These are phyloP conservation scores for Halesus radiatus DNA, from an alignment of 1,140 invertebrate genomes.

Conservation along the genomic window DNA sequence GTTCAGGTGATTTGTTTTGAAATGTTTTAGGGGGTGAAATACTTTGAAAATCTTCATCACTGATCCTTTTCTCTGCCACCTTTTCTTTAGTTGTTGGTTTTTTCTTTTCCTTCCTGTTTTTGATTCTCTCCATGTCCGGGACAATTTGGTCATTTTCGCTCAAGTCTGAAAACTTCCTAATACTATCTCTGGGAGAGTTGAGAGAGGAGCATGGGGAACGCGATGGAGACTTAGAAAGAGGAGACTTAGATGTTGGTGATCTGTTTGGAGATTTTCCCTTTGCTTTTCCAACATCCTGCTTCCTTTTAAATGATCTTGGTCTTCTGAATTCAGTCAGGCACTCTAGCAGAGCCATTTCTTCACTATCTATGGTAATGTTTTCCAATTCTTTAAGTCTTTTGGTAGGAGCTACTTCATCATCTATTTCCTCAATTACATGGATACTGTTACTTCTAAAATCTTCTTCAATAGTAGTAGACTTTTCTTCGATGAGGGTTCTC, in stretches of 20 bases:
- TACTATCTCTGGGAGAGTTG: conserved; percentile 69
- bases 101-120: conserved; percentile 67
- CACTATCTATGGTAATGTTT: conserved; percentile 71
- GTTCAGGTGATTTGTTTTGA: conserved; percentile 41
- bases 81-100: conserved; percentile 66
- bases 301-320: conserved; percentile 68
- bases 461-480: conserved; percentile 56
- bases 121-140: conserved; percentile 72
- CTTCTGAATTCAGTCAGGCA: conserved; percentile 67
- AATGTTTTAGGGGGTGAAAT: conserved; percentile 50
- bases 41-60: conserved; percentile 60
- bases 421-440: conserved; percentile 71
- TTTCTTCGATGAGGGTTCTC: conserved; percentile 69
- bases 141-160: conserved; percentile 74
- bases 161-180: conserved; percentile 68
- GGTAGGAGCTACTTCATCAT: conserved; percentile 62
- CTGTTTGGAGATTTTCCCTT: conserved; percentile 57
- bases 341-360: conserved; percentile 71
- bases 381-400: conserved; percentile 61
- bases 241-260: conserved; percentile 63
- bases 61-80: conserved; percentile 64
- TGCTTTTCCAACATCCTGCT: conserved; percentile 66
- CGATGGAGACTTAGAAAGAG: conserved; percentile 68
- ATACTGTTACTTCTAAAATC: conserved; percentile 61
- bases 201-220: conserved; percentile 68